These are phyloP conservation scores for Brachionus rotundiformis DNA, from an alignment of 1,140 invertebrate species.

Conservation along the genomic window DNA sequence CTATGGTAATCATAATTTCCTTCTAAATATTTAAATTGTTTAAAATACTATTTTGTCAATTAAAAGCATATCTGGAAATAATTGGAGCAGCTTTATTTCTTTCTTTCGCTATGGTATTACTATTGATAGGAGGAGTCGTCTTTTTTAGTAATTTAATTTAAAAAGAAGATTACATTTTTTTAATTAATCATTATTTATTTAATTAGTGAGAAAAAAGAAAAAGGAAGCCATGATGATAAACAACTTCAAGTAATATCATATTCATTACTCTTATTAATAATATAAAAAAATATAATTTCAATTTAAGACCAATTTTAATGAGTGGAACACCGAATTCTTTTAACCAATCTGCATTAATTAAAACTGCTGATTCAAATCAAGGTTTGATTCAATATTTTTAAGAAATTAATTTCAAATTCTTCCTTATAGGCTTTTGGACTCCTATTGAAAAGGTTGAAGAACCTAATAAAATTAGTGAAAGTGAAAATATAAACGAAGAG, in stretches of 20 bases:
- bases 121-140: neutral
- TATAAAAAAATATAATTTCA: too few species aligned
- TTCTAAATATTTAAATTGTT: neutral
- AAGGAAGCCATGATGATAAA: slow-evolving; percentile 45
- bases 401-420: neutral
- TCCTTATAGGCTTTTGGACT: neutral
- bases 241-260: slow-evolving; percentile 31
- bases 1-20: slow-evolving; percentile 31
- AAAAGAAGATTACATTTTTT: neutral
- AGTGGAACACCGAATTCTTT: slow-evolving; percentile 12
- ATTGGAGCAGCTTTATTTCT: slow-evolving; percentile 44
- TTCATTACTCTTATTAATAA: too few species aligned
- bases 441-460: neutral
- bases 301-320: slow-evolving; percentile 8
- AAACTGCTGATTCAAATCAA: neutral
- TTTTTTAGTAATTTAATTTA: slow-evolving; percentile 14
- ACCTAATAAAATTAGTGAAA: neutral
- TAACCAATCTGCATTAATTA: neutral
- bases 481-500: neutral
- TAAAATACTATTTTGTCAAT: neutral
- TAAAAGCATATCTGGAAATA: slow-evolving; percentile 46
- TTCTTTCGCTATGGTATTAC: slow-evolving; percentile 21
- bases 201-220: slow-evolving; percentile 36
- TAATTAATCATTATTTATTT: neutral
- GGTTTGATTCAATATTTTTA: neutral